Conservation (phyloP, 2,888 invertebrate genomes). For the Chloroclystis v-ata region DNA sequence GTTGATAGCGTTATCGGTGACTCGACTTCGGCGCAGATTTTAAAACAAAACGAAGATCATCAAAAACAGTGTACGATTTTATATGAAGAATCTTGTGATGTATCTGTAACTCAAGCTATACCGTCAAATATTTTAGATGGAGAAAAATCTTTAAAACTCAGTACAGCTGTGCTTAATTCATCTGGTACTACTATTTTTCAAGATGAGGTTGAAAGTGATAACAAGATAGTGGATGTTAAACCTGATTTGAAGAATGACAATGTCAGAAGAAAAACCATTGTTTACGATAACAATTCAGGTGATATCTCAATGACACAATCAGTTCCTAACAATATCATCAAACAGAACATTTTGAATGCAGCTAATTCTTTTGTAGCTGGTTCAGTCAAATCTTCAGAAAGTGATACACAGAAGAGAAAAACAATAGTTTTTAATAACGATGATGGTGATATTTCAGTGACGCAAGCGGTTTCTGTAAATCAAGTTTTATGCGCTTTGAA, state of each 20-base stretch:
- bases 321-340: background rate
- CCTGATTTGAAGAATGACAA: background rate
- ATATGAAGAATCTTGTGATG: conserved; percentile 21
- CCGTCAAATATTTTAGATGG: conserved; percentile 17
- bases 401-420: conserved; percentile 17
- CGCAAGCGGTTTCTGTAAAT: conserved; percentile 26
- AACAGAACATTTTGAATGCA: background rate
- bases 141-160: conserved; percentile 17
- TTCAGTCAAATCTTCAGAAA: background rate
- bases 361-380: too few relatives aligned
- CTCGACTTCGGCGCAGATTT: conserved; percentile 30
- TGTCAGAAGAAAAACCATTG: conserved; percentile 22
- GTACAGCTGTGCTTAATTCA: conserved; percentile 31
- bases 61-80: conserved; percentile 20
- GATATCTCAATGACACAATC: conserved; percentile 1
- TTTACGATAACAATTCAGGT: conserved; percentile 19
- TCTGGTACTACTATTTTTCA: conserved; percentile 39
- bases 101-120: conserved; percentile 32
- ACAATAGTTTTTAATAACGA: conserved; percentile 29
- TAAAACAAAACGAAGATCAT: conserved; percentile 10
- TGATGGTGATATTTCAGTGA: conserved; percentile 35
- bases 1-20: conserved; percentile 27
- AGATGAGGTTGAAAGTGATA: conserved; percentile 27
- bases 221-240: too few relatives aligned
- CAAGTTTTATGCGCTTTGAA: background rate